These are phyloP conservation scores for Cetonia aurata DNA, from an alignment of 2,888 invertebrate genomes.

Conservation along the genomic window DNA sequence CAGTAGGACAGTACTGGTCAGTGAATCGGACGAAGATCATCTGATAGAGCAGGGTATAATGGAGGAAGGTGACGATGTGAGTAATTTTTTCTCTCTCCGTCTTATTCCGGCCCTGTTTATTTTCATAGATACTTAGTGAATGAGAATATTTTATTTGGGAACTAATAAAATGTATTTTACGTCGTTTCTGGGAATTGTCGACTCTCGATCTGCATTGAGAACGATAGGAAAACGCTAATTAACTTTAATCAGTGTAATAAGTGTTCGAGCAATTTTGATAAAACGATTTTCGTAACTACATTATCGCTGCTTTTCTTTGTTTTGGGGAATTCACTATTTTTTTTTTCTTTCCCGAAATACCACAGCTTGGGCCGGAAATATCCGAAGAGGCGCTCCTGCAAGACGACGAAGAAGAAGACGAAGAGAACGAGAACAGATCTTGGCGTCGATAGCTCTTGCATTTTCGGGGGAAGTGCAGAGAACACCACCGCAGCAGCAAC, in stretches of 20 bases:
- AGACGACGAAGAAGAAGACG: slow-evolving; percentile 89
- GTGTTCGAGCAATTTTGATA: no score
- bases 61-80: slow-evolving; percentile 45
- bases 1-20: slow-evolving; percentile 60
- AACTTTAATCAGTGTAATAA: no score
- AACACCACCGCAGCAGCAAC: neutral
- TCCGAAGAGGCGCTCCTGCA: slow-evolving; percentile 80
- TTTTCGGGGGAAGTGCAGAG: neutral
- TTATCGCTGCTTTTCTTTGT: no score
- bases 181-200: no score
- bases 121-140: no score
- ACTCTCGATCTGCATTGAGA: no score
- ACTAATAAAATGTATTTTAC: no score
- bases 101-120: neutral
- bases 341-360: slow-evolving; percentile 43
- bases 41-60: slow-evolving; percentile 60
- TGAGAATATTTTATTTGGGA: no score
- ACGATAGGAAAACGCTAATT: no score
- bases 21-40: slow-evolving; percentile 66
- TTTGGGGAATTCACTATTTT: slow-evolving; percentile 9
- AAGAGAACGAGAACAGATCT: slow-evolving; percentile 85
- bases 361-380: slow-evolving; percentile 63
- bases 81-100: slow-evolving; percentile 23
- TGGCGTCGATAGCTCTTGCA: slow-evolving; percentile 84
- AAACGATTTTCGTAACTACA: no score